phyloP scores from a whole-genome alignment of 2,113 vertebrate species.

The Corythoichthys intestinalis region DNA sequence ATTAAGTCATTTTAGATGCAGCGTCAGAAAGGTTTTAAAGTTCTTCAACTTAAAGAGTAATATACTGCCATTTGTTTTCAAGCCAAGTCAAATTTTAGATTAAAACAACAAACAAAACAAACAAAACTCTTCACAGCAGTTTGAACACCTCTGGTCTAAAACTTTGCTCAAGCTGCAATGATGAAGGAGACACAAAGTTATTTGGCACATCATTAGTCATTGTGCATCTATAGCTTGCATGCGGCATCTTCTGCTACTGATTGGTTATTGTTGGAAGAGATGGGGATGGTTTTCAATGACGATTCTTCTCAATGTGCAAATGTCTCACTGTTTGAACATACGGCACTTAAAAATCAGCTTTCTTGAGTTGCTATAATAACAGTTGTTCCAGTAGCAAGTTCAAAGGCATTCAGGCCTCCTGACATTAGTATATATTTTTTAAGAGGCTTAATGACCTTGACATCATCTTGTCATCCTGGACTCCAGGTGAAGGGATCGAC shows the following conservation, averaged over 20 bases:
- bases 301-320: not conserved
- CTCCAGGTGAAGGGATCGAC: not conserved
- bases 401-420: not conserved
- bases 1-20: not conserved
- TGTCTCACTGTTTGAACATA: not conserved
- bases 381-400: not conserved
- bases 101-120: no score
- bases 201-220: not conserved
- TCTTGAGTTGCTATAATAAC: not conserved
- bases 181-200: not conserved
- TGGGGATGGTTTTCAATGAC: not conserved
- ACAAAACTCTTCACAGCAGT: not conserved
- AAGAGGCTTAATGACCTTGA: constrained; percentile 1
- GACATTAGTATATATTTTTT: not conserved
- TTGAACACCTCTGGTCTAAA: not conserved
- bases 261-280: not conserved
- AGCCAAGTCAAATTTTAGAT: no score
- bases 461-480: constrained; percentile 1
- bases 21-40: not conserved
- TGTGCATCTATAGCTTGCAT: constrained; percentile 3
- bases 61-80: not conserved
- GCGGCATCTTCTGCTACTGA: constrained; percentile 5
- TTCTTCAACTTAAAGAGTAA: not conserved
- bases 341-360: not conserved
- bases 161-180: not conserved